Conservation (phyloP, 1,140 invertebrate species). For the Heliothis subflexa region DNA sequence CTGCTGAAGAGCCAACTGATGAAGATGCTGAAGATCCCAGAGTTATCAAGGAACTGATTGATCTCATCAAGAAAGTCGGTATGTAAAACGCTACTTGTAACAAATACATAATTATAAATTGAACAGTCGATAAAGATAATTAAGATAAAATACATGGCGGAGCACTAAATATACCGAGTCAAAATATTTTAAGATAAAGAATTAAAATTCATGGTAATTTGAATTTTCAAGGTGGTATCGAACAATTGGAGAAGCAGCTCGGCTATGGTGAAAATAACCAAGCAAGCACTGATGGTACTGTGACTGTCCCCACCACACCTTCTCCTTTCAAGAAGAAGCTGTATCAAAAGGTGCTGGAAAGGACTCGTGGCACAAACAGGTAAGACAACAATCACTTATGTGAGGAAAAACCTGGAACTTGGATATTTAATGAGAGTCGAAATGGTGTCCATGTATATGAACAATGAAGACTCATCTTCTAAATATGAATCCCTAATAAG, state of each 20-base stretch:
- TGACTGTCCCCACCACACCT: conserved; percentile 86
- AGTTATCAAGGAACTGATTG: conserved; percentile 94
- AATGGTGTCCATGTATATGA: neutral
- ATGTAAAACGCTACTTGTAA: conserved; percentile 59
- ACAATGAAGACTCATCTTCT: neutral
- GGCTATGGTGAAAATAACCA: conserved; percentile 83
- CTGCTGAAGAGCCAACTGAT: conserved; percentile 70
- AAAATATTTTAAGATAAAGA: neutral
- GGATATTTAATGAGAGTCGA: neutral
- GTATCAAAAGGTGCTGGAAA: conserved; percentile 89
- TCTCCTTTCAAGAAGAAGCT: conserved; percentile 90
- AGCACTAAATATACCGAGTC: too few relatives aligned
- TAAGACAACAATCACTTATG: conserved; percentile 30
- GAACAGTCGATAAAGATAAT: too few relatives aligned
- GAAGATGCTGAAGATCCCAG: conserved; percentile 91
- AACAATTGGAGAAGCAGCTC: conserved; percentile 93
- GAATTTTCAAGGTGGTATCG: conserved; percentile 87
- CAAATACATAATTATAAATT: too few relatives aligned
- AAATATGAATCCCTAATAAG: neutral
- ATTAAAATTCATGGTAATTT: neutral
- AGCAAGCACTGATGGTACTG: conserved; percentile 62
- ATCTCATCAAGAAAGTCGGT: conserved; percentile 94
- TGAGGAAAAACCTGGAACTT: neutral
- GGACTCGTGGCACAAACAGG: conserved; percentile 74
- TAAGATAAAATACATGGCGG: too few relatives aligned